A percentile compares a stretch with the other conserved stretches of the same genome.
These are phyloP conservation scores for Megalops cyprinoides DNA, from an alignment of 2,797 vertebrate species.

Conservation along the genomic window DNA sequence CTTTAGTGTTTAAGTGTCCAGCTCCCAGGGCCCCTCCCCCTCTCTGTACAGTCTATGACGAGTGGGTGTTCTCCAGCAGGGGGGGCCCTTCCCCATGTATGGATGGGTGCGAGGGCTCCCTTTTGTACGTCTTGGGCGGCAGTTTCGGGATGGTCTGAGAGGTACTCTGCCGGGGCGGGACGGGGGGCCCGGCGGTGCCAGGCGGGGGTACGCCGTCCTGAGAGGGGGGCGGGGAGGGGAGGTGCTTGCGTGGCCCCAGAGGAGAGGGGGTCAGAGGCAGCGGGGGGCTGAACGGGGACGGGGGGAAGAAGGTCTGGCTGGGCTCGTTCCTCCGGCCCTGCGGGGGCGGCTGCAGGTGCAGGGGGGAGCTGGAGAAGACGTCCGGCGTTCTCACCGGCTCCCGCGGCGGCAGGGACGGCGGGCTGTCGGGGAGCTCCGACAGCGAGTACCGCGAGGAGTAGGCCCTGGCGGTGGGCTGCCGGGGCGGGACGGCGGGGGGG, in stretches of 20 bases:
- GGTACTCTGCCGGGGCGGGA: conserved; percentile 89
- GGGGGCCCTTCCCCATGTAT: conserved; percentile 81
- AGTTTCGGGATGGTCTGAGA: conserved; percentile 88
- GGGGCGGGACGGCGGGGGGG: conserved; percentile 90
- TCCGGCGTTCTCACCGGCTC: conserved; percentile 88
- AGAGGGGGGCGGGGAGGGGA: conserved; percentile 73
- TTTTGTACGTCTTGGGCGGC: conserved; percentile 95
- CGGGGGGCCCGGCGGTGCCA: conserved; percentile 81
- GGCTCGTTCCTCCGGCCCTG: conserved; percentile 85
- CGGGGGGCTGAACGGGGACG: conserved; percentile 76
- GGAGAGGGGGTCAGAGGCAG: conserved; percentile 69
- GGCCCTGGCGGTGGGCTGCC: conserved; percentile 89
- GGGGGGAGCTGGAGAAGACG: conserved; percentile 87
- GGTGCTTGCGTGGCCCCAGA: conserved; percentile 74
- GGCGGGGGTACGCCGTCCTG: conserved; percentile 72
- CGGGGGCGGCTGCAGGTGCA: conserved; percentile 92
- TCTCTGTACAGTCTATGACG: conserved; percentile 78
- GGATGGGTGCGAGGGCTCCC: conserved; percentile 83
- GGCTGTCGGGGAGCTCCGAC: conserved; percentile 86
- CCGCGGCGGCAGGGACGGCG: conserved; percentile 87
- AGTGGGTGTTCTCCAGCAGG: conserved; percentile 85
- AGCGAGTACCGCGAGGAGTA: conserved; percentile 85
- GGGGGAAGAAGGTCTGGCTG: conserved; percentile 87
- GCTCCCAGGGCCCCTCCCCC: conserved; percentile 63
- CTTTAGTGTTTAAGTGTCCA: conserved; percentile 76